These are phyloP conservation scores for Parthenolecanium corni DNA, from an alignment of 2,888 invertebrate genomes.

Conservation along the genomic window DNA sequence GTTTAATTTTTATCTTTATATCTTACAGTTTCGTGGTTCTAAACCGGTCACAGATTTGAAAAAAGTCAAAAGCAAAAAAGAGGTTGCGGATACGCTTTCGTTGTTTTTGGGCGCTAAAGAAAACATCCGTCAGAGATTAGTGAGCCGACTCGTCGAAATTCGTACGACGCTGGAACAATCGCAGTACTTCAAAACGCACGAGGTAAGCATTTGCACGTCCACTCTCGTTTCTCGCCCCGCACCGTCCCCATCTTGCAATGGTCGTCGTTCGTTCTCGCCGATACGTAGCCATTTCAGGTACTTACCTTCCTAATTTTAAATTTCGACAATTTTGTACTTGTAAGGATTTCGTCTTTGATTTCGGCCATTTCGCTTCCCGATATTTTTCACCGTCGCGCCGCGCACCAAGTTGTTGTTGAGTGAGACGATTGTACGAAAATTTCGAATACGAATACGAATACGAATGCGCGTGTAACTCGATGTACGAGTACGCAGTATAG, in stretches of 20 bases:
- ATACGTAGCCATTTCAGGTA: too few species aligned
- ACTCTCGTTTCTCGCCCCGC: neutral
- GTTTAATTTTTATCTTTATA: neutral
- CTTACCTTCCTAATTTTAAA: too few species aligned
- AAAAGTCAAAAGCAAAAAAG: constrained; percentile 64
- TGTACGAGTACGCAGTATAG: too few species aligned
- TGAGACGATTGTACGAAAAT: too few species aligned
- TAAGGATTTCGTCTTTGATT: too few species aligned
- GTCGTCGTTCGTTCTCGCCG: too few species aligned
- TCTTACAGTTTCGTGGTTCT: constrained; percentile 53
- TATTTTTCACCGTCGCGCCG: too few species aligned
- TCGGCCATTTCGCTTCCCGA: too few species aligned
- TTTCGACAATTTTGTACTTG: too few species aligned
- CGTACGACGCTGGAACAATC: constrained; percentile 69
- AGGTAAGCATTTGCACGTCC: constrained; percentile 49
- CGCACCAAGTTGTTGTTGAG: too few species aligned
- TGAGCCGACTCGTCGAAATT: constrained; percentile 64
- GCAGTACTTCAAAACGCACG: constrained; percentile 71
- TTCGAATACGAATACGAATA: too few species aligned
- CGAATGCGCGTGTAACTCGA: too few species aligned
- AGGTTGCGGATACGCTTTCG: constrained; percentile 60
- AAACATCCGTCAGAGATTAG: constrained; percentile 54
- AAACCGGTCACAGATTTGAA: constrained; percentile 79
- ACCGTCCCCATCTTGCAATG: neutral
- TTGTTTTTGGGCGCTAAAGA: constrained; percentile 58